Evolutionary conservation across 2,113 vertebrate species (phyloP).

Genomic region (Silurus meridionalis): DNA sequence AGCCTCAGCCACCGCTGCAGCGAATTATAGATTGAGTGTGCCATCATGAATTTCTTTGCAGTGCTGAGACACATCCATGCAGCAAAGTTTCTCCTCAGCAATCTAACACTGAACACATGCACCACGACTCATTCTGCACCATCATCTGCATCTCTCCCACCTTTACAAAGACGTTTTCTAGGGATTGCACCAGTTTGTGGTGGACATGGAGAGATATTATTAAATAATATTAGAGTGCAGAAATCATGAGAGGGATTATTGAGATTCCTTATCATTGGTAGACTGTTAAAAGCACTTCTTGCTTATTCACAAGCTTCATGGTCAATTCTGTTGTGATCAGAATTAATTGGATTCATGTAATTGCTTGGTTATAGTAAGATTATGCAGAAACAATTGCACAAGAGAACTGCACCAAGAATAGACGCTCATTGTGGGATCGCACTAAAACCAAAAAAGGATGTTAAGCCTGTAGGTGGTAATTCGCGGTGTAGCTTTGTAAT

Average conservation of each 20-base stretch:
- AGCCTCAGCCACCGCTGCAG: conserved; percentile 19
- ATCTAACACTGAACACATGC: not conserved
- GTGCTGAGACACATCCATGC: conserved; percentile 9
- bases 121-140: not conserved
- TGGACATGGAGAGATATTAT: not conserved
- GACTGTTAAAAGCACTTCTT: not conserved
- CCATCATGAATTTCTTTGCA: conserved; percentile 4
- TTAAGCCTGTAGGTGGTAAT: not conserved
- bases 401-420: not conserved
- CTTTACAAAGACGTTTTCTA: not conserved
- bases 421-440: not conserved
- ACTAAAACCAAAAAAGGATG: too few relatives aligned
- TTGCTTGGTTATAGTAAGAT: not conserved
- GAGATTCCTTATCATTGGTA: not conserved
- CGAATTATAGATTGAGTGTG: conserved; percentile 1
- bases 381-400: not conserved
- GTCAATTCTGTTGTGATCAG: not conserved
- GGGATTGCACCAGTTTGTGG: not conserved
- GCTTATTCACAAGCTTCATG: not conserved
- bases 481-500: not conserved
- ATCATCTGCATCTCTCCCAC: not conserved
- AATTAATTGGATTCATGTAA: not conserved
- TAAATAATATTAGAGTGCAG: not conserved
- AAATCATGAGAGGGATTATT: not conserved
- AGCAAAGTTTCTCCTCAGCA: not conserved